Conservation (phyloP, 2,888 invertebrate genomes). For the Campoplex capitator region DNA sequence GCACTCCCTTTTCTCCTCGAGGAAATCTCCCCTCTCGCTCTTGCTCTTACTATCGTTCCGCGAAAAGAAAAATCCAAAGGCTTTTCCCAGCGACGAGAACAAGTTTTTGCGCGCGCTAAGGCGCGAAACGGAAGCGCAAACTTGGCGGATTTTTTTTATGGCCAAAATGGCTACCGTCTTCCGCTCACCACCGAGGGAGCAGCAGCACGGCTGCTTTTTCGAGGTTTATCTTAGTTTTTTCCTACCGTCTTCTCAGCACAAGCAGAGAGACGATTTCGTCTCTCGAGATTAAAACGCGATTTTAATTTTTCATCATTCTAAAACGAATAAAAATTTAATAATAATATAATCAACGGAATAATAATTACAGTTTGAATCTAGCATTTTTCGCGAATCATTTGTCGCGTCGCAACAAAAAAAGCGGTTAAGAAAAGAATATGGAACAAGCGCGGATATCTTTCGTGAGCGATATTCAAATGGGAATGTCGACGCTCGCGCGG, state of each 20-base stretch:
- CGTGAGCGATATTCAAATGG: slow-evolving; percentile 62
- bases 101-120: slow-evolving; percentile 74
- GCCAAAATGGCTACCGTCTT: slow-evolving; percentile 79
- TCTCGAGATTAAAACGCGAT: background rate
- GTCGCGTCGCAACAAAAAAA: background rate
- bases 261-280: background rate
- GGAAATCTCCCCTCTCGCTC: slow-evolving; percentile 47
- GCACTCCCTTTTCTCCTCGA: slow-evolving; percentile 67
- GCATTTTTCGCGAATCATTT: background rate
- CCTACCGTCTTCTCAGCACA: background rate
- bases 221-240: slow-evolving; percentile 8
- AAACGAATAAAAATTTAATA: background rate
- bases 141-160: slow-evolving; percentile 82
- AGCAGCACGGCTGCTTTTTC: background rate
- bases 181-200: slow-evolving; percentile 41
- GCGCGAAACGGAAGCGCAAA: slow-evolving; percentile 84
- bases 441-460: slow-evolving; percentile 21
- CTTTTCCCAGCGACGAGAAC: slow-evolving; percentile 77
- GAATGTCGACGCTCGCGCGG: slow-evolving; percentile 48
- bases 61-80: slow-evolving; percentile 69
- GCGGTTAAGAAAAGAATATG: background rate
- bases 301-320: background rate
- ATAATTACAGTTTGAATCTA: background rate
- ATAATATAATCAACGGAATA: background rate
- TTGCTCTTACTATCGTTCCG: slow-evolving; percentile 66